Evolutionary conservation across 2,797 vertebrate genomes (phyloP).

Genomic region (Dipus sagitta): DNA sequence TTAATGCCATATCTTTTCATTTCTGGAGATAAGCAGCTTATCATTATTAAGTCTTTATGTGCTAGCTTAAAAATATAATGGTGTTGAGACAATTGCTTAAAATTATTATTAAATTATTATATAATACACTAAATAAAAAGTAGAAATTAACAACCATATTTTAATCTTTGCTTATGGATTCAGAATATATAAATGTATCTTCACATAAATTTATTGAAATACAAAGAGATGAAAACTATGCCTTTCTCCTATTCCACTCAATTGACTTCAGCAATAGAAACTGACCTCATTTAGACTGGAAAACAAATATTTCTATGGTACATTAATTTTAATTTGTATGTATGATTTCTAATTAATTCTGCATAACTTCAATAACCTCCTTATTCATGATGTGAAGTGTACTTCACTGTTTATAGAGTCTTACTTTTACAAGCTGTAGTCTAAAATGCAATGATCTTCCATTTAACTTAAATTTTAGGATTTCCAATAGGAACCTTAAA

Average conservation of each 20-base stretch:
- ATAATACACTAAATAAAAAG: background rate
- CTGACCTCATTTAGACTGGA: constrained; percentile 55
- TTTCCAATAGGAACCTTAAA: background rate
- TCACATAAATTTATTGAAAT: background rate
- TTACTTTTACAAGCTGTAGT: background rate
- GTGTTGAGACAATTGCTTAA: constrained; percentile 10
- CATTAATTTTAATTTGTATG: constrained; percentile 57
- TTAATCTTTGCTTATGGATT: background rate
- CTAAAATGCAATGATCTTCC: background rate
- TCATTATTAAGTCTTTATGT: background rate
- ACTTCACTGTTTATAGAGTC: constrained; percentile 1
- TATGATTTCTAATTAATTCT: constrained; percentile 50
- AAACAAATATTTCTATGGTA: constrained; percentile 53
- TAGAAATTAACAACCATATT: background rate
- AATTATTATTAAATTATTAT: background rate
- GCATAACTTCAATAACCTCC: background rate
- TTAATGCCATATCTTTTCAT: too few species aligned
- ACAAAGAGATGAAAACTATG: background rate
- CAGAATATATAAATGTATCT: background rate
- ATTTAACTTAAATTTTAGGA: background rate
- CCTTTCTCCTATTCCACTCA: background rate
- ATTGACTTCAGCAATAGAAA: constrained; percentile 11
- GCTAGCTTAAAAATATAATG: background rate
- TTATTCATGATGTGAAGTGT: background rate
- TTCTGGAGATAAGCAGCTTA: background rate